Evolutionary conservation across 2,113 vertebrate species (phyloP).

Genomic region (Aphelocoma coerulescens): DNA sequence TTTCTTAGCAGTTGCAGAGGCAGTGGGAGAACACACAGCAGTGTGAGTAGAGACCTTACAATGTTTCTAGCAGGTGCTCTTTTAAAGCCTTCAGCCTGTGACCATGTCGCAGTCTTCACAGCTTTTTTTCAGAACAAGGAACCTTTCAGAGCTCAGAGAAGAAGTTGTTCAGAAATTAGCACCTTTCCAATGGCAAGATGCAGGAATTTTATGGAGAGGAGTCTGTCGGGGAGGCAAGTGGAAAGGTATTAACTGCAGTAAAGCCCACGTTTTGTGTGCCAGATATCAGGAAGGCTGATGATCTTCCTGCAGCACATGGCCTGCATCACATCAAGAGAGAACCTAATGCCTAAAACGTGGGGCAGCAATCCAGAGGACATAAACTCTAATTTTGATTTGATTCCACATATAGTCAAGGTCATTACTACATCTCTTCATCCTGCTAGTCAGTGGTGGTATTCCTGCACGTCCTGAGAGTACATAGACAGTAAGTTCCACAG

Average conservation of each 20-base stretch:
- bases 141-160: background rate
- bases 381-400: background rate
- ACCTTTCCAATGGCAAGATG: background rate
- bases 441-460: background rate
- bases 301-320: background rate
- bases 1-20: background rate
- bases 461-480: background rate
- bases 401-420: background rate
- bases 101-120: fast-evolving
- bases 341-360: background rate
- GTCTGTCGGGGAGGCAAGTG: background rate
- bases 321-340: background rate
- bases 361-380: background rate
- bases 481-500: background rate
- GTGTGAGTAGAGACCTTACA: background rate
- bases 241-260: background rate
- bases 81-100: background rate
- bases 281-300: background rate
- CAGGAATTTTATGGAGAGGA: background rate
- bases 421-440: background rate
- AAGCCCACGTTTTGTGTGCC: fast-evolving
- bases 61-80: background rate
- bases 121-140: background rate
- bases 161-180: fast-evolving
- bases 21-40: background rate